These are phyloP conservation scores for Uropsilus gracilis DNA, from an alignment of 2,113 vertebrate species.

Conservation along the genomic window DNA sequence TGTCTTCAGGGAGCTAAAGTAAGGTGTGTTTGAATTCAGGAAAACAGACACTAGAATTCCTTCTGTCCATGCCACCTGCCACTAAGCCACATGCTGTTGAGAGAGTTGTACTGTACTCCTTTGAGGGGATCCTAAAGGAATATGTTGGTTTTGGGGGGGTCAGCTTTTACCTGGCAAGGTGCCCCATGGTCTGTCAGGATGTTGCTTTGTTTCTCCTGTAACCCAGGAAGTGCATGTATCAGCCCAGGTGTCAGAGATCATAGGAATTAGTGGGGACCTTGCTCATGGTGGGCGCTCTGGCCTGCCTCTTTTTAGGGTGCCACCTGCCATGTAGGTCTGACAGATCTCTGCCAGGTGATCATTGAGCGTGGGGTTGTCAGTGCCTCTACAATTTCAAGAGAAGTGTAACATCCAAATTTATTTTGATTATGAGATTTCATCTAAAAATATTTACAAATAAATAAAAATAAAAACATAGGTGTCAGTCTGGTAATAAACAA, in stretches of 20 bases:
- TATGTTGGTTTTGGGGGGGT: not conserved
- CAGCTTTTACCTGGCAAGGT: not conserved
- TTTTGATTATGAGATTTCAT: not conserved
- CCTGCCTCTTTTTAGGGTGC: not conserved
- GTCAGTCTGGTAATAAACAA: not conserved
- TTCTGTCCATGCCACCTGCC: not conserved
- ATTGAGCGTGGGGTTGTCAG: not conserved
- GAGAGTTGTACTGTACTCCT: not conserved
- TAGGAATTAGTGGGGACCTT: no score
- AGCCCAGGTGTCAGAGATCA: not conserved
- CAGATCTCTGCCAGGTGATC: not conserved
- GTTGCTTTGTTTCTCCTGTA: not conserved
- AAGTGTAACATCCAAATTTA: not conserved
- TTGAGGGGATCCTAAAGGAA: not conserved
- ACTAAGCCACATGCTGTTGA: not conserved
- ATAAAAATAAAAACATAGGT: not conserved
- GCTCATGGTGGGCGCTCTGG: rapidly evolving
- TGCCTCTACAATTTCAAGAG: not conserved
- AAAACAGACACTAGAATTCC: not conserved
- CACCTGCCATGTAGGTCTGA: not conserved
- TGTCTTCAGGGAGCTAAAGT: not conserved
- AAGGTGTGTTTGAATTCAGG: not conserved
- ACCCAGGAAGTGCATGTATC: not conserved
- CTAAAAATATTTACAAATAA: conserved; percentile 48
- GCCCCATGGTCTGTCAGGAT: not conserved